These are phyloP conservation scores for Oncorhynchus mykiss DNA, from an alignment of 2,113 vertebrate genomes.

Conservation along the genomic window DNA sequence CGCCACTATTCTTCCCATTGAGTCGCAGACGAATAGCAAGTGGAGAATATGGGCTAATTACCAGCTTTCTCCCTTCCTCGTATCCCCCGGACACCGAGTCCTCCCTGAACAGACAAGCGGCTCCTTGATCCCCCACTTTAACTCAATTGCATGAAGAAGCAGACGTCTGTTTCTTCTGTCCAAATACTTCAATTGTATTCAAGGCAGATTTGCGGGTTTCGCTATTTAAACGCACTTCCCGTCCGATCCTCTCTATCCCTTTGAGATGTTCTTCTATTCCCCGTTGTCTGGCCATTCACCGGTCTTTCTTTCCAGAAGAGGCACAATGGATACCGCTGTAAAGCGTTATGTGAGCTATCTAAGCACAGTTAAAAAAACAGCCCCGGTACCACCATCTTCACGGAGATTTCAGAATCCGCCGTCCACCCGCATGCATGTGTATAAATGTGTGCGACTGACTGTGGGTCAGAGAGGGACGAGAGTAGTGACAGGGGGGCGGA, in stretches of 20 bases:
- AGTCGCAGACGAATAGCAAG: constrained; percentile 39
- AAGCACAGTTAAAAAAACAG: constrained; percentile 25
- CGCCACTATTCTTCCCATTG: constrained; percentile 29
- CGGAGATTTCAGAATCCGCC: constrained; percentile 27
- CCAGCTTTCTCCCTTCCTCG: constrained; percentile 41
- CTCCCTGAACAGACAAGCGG: constrained; percentile 37
- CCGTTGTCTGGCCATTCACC: constrained; percentile 19
- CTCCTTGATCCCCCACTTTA: constrained; percentile 40
- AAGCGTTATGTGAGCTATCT: constrained; percentile 20
- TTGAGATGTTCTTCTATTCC: constrained; percentile 1
- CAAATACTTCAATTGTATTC: constrained; percentile 29
- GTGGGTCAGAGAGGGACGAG: not conserved
- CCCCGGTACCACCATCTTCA: constrained; percentile 62
- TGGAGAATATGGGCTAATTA: constrained; percentile 46
- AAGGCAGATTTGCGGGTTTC: not conserved
- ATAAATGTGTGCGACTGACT: constrained; percentile 3
- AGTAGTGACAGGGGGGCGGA: constrained; percentile 20
- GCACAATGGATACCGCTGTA: constrained; percentile 17
- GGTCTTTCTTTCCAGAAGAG: constrained; percentile 12
- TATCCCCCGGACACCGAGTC: constrained; percentile 31
- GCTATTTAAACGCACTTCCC: constrained; percentile 8
- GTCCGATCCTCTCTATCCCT: not conserved
- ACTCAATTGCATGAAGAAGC: constrained; percentile 31
- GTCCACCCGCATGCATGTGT: constrained; percentile 34
- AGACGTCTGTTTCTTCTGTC: constrained; percentile 8